These are phyloP conservation scores for Danaus plexippus DNA, from an alignment of 1,140 invertebrate genomes.

Conservation along the genomic window DNA sequence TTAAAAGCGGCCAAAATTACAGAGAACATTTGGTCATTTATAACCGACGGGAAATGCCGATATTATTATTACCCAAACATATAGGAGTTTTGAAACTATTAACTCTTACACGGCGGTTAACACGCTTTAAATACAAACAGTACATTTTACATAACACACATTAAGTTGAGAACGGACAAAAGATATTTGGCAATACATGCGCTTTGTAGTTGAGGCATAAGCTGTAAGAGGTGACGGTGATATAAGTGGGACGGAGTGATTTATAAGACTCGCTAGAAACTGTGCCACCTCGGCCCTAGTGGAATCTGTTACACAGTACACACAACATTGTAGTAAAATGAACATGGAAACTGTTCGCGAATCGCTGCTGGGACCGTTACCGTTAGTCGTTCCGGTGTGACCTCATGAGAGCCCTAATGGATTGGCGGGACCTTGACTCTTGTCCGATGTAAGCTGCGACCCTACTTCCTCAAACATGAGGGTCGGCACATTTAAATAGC, in stretches of 20 bases:
- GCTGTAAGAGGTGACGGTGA: constrained; percentile 31
- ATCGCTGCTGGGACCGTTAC: constrained; percentile 15
- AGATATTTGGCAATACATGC: constrained; percentile 41
- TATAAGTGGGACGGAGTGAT: constrained; percentile 63
- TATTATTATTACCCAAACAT: too few species aligned
- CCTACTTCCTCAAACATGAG: constrained; percentile 60
- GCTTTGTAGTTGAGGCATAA: constrained; percentile 52
- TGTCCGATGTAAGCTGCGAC: constrained; percentile 61
- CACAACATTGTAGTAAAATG: constrained; percentile 51
- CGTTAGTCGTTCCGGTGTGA: constrained; percentile 31
- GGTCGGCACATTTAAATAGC: constrained; percentile 26
- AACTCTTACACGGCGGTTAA: constrained; percentile 30
- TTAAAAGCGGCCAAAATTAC: too few species aligned
- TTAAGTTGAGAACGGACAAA: constrained; percentile 6
- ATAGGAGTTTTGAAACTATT: constrained; percentile 42
- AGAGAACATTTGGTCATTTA: too few species aligned
- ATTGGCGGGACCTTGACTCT: constrained; percentile 64
- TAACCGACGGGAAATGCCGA: too few species aligned
- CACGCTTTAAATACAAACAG: constrained; percentile 62
- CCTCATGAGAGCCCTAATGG: constrained; percentile 56
- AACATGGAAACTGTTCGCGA: constrained; percentile 48
- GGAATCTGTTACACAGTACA: constrained; percentile 29
- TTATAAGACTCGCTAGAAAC: constrained; percentile 62
- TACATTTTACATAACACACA: too few species aligned
- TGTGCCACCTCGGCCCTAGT: constrained; percentile 59